A percentile compares a stretch with the other conserved stretches of the same genome.
Conservation (phyloP, 2,888 invertebrate genomes). For the Drosophila siamana region DNA sequence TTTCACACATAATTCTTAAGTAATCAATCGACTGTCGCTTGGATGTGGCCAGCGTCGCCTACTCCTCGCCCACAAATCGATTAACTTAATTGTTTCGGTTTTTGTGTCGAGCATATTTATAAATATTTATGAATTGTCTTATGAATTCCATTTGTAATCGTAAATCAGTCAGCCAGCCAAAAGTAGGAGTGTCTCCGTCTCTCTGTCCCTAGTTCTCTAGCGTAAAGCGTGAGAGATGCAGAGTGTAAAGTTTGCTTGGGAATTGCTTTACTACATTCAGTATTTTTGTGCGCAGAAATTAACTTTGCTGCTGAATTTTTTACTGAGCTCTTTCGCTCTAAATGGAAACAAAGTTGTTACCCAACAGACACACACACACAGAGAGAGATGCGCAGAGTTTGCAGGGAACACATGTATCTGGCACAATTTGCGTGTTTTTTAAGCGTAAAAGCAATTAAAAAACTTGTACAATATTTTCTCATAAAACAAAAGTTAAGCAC, state of each 20-base stretch:
- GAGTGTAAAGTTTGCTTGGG: slow-evolving; percentile 25
- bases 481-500: slow-evolving; percentile 66
- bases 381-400: background rate
- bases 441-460: slow-evolving; percentile 72
- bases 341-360: slow-evolving; percentile 59
- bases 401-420: slow-evolving; percentile 24
- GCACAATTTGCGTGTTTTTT: slow-evolving; percentile 58
- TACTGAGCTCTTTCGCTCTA: slow-evolving; percentile 21
- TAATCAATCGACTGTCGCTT: slow-evolving; percentile 62
- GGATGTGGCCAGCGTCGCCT: slow-evolving; percentile 3
- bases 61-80: slow-evolving; percentile 60
- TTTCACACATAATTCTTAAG: slow-evolving; percentile 78
- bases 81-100: slow-evolving; percentile 66
- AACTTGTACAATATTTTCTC: slow-evolving; percentile 74
- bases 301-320: slow-evolving; percentile 43
- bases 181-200: background rate
- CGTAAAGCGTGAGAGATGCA: background rate
- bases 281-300: slow-evolving; percentile 33
- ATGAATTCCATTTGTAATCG: slow-evolving; percentile 44
- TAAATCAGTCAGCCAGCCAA: slow-evolving; percentile 41
- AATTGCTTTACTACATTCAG: slow-evolving; percentile 19
- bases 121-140: slow-evolving; percentile 63
- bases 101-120: slow-evolving; percentile 42
- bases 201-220: too few species aligned
- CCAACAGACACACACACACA: slow-evolving; percentile 18